These are phyloP conservation scores for Melanotaenia maccullochi DNA, from an alignment of 2,797 vertebrate genomes.

Conservation along the genomic window DNA sequence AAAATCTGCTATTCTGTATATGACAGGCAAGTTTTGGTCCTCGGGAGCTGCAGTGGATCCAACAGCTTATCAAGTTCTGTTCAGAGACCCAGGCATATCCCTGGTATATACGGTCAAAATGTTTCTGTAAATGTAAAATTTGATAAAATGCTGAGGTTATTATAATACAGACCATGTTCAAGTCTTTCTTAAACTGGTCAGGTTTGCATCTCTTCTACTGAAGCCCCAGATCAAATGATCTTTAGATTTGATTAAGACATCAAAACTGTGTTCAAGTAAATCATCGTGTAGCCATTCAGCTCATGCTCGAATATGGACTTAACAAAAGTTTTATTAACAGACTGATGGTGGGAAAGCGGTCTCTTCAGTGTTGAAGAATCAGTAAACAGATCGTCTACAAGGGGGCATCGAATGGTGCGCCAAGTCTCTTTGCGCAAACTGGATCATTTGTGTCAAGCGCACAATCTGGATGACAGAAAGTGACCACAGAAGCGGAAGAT, in stretches of 20 bases:
- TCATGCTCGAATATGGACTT: neutral
- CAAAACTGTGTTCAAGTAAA: constrained; percentile 7
- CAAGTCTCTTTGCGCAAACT: neutral
- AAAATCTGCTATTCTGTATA: neutral
- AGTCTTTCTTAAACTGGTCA: neutral
- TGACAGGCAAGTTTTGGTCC: no score
- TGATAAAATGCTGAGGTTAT: neutral
- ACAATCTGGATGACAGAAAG: neutral
- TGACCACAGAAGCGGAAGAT: neutral
- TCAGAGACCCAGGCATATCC: no score
- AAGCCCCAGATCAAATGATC: neutral
- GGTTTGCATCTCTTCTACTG: neutral
- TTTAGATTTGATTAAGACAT: constrained; percentile 7
- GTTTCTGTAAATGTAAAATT: neutral
- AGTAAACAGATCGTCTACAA: neutral
- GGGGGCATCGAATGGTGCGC: neutral
- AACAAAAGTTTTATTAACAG: neutral
- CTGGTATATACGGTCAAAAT: neutral
- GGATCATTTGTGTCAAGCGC: constrained; percentile 1
- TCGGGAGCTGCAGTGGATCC: no score
- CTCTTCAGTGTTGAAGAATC: neutral
- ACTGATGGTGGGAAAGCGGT: neutral
- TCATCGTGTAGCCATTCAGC: neutral
- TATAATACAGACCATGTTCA: neutral
- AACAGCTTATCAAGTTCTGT: no score